A percentile compares a stretch with the other conserved stretches of the same genome.
These are phyloP conservation scores for Pseudomyrmex flavicornis DNA, from an alignment of 1,140 invertebrate species.

Conservation along the genomic window DNA sequence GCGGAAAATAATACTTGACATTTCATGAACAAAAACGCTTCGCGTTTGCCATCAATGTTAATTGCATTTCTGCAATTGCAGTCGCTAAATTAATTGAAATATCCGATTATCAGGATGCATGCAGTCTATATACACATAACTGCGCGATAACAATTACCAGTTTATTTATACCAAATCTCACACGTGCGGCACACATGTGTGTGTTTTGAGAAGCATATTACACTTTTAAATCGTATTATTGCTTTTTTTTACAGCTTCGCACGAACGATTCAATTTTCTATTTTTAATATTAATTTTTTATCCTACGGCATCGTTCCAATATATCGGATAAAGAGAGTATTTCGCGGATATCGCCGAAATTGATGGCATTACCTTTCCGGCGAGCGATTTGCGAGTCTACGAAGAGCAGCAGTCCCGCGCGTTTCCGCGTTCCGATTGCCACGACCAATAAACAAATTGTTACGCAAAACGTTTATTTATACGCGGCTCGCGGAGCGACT, in stretches of 20 bases:
- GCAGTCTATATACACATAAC: neutral
- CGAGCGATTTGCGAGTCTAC: neutral
- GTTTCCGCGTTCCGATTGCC: neutral
- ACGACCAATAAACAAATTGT: slow-evolving; percentile 58
- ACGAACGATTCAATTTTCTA: too few species aligned
- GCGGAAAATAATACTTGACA: neutral
- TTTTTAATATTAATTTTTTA: too few species aligned
- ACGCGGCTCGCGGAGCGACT: slow-evolving; percentile 2
- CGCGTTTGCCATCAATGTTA: neutral
- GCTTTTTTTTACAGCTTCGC: too few species aligned
- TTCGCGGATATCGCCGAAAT: neutral
- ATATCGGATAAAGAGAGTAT: neutral
- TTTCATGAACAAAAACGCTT: neutral
- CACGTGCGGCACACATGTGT: too few species aligned
- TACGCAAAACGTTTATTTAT: slow-evolving; percentile 60
- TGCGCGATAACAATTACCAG: neutral
- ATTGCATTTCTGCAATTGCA: neutral
- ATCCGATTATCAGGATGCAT: neutral
- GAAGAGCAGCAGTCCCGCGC: neutral
- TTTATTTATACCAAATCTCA: neutral
- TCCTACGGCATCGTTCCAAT: too few species aligned
- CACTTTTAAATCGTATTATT: too few species aligned
- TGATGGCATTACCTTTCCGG: neutral
- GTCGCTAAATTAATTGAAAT: neutral
- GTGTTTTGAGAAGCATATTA: too few species aligned